Evolutionary conservation across 2,113 vertebrate species (phyloP), one percentile per base, ranked within the genome.

Genomic region (Hemicordylus capensis): DNA sequence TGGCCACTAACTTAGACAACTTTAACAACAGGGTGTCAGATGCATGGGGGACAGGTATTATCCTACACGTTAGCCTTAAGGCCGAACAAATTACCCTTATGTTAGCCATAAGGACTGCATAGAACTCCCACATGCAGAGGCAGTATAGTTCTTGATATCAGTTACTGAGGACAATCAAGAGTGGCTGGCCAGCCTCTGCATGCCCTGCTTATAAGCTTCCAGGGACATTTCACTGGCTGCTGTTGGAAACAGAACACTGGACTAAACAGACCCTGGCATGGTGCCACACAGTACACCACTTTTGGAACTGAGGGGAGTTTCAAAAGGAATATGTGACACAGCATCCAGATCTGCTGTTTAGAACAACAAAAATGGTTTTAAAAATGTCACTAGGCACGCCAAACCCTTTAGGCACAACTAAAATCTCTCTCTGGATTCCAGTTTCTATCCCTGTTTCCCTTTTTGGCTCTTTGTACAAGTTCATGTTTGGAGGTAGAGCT

Each of bases 401-500:
- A 15, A 54, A 7, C 11, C 51, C 51, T 54, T 54, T 10, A 54
- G 51, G 12, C 17, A 9, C 51, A n/a, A n/a, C n/a, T n/a, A n/a
- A n/a, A n/a, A n/a, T n/a, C n/a, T n/a, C 51, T 54, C 12, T 3
- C 17, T 54, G 51, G 51, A 54, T 54, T 54, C 6, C 17, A 17
- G 51, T 17, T n/a, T n/a, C 44, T 66, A 59, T 85, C 69, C n/a
- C 48, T 31, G 78, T 76, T 74, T 77, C 83, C 31, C 1, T 46
- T 83, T 89, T 17, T 84, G 70, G 72, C 87, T 84, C n/a, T 81
- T 85, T 44, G 48, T 83, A 88, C 31, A 64, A 87, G 89, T 88
- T 92, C 56, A 67, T n/a, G 37, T 85, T 20, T n/a, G 79, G 81
- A 89, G 34, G 20, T 34, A 85, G 19, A 46, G 70, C 19, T 48